Evolutionary conservation across 2,797 vertebrate species (phyloP).

Genomic region (Danio aesculapii): DNA sequence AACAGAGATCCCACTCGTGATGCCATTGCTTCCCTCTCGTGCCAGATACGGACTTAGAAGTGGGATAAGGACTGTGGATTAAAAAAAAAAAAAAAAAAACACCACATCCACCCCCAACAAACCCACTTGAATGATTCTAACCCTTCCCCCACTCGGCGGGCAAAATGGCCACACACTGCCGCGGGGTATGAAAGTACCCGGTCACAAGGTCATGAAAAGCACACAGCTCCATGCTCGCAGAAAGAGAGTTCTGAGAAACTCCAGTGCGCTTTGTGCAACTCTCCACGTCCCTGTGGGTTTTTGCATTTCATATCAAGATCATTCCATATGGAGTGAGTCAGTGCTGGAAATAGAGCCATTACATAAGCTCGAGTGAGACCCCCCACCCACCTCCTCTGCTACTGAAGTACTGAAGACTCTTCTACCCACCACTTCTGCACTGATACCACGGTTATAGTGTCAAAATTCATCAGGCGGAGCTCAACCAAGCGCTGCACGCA

Average conservation of each 20-base stretch:
- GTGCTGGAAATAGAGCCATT: conserved; percentile 63
- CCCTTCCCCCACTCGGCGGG: conserved; percentile 23
- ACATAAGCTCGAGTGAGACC: conserved; percentile 60
- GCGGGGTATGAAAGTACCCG: conserved; percentile 20
- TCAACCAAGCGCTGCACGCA: background rate
- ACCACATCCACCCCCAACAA: conserved; percentile 15
- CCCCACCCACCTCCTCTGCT: conserved; percentile 44
- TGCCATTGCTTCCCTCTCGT: conserved; percentile 13
- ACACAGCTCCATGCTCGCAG: conserved; percentile 22
- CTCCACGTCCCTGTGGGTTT: conserved; percentile 43
- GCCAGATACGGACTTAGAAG: conserved; percentile 44
- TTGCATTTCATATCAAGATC: conserved; percentile 63
- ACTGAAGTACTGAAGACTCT: conserved; percentile 43
- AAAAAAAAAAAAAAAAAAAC: conserved; percentile 41
- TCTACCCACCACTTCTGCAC: conserved; percentile 32
- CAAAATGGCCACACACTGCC: conserved; percentile 47
- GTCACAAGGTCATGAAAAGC: conserved; percentile 53
- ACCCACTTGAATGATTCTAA: background rate
- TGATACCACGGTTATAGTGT: conserved; percentile 32
- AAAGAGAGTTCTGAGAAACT: conserved; percentile 43
- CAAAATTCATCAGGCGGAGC: conserved; percentile 18
- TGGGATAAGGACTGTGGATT: conserved; percentile 61
- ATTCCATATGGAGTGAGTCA: conserved; percentile 64
- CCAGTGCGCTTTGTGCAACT: conserved; percentile 53
- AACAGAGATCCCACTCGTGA: conserved; percentile 15